Conservation (phyloP, 2,797 vertebrate species). For the Pangasius djambal region DNA sequence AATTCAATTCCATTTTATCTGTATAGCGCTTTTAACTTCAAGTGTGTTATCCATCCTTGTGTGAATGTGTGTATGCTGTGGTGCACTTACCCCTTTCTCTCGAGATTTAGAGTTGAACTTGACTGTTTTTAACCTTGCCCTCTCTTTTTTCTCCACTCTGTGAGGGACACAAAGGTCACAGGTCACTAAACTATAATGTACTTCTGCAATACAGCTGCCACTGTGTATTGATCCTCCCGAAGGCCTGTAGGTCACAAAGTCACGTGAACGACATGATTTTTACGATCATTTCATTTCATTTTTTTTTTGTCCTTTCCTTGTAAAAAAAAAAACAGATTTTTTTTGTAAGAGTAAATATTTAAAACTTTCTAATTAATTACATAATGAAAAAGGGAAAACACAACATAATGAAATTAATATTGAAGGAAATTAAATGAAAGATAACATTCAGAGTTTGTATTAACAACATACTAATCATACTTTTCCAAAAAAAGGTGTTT, state of each 20-base stretch:
- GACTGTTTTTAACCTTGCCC: conserved; percentile 96
- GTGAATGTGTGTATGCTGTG: not conserved
- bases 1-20: not conserved
- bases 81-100: conserved; percentile 91
- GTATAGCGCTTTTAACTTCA: not conserved
- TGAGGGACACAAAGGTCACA: conserved; percentile 29
- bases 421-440: not conserved
- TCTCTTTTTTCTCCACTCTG: conserved; percentile 97
- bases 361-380: not conserved
- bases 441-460: too few relatives aligned
- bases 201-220: not conserved
- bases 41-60: not conserved
- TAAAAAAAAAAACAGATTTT: not conserved
- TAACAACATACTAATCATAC: not conserved
- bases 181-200: conserved; percentile 13
- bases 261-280: not conserved
- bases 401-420: not conserved
- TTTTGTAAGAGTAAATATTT: not conserved
- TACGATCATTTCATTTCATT: not conserved
- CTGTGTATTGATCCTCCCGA: not conserved
- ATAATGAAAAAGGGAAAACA: not conserved
- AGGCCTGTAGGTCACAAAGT: not conserved
- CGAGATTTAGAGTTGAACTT: conserved; percentile 96
- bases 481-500: not conserved
- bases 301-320: not conserved